Conservation (phyloP, 2,113 vertebrate species). For the Emydura subglobosa region DNA sequence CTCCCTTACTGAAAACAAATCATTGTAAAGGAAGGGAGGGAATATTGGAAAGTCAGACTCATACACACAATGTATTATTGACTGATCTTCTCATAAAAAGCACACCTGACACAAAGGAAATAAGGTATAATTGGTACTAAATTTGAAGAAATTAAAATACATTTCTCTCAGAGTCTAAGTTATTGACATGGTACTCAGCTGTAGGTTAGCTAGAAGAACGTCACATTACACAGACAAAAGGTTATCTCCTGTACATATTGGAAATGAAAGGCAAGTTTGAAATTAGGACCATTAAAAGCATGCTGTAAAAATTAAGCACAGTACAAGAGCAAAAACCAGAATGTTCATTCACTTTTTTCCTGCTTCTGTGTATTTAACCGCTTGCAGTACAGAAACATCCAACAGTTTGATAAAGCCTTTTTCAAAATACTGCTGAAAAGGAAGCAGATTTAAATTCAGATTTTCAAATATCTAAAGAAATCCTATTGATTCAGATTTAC, state of each 20-base stretch:
- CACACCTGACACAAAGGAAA: neutral
- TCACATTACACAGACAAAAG: neutral
- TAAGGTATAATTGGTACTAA: neutral
- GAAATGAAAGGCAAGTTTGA: neutral
- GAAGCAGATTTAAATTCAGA: neutral
- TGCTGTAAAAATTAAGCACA: neutral
- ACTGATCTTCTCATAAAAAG: neutral
- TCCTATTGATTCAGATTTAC: neutral
- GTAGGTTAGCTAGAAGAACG: neutral
- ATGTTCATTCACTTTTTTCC: neutral
- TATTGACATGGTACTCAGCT: neutral
- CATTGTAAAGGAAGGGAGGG: neutral
- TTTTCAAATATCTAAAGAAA: neutral
- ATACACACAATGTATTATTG: neutral
- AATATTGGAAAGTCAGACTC: neutral
- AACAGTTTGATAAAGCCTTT: neutral
- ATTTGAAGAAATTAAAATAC: neutral
- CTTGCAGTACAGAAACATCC: neutral
- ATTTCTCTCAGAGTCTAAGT: neutral
- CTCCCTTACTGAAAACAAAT: neutral
- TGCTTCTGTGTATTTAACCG: neutral
- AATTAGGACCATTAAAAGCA: no score
- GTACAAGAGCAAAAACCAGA: neutral
- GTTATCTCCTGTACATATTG: neutral
- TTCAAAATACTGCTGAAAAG: neutral